phyloP scores from a whole-genome alignment of 2,113 vertebrate species.

The Hydrochoerus hydrochaeris region DNA sequence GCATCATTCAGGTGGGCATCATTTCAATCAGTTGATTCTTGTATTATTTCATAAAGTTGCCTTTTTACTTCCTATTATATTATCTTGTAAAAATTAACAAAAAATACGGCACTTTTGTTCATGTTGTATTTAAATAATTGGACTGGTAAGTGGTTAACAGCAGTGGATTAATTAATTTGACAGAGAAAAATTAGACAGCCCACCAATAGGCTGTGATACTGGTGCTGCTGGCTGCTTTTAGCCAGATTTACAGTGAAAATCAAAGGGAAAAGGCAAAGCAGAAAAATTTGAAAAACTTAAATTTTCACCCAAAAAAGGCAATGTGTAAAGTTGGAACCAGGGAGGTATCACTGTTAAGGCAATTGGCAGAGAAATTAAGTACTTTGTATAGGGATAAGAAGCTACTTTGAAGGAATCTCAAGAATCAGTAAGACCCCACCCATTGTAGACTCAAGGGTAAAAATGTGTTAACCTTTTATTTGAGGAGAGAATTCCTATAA shows the following conservation, averaged over 20 bases:
- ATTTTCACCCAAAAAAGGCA: background rate
- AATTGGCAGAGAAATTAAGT: background rate
- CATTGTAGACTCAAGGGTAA: background rate
- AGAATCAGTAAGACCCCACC: background rate
- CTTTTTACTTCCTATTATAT: background rate
- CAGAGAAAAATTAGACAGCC: background rate
- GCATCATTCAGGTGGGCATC: background rate
- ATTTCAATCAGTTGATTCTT: background rate
- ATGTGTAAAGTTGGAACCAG: background rate
- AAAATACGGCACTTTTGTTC: background rate
- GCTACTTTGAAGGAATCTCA: background rate
- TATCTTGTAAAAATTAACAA: background rate
- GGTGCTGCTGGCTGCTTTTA: background rate
- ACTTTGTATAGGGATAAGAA: background rate
- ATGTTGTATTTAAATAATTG: background rate
- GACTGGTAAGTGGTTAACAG: background rate
- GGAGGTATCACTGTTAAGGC: too few relatives aligned
- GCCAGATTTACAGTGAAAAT: background rate
- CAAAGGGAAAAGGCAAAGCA: background rate
- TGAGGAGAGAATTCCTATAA: background rate
- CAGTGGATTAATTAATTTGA: background rate
- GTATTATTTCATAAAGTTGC: background rate
- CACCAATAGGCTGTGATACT: background rate
- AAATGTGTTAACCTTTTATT: background rate
- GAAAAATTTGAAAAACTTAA: background rate